Percentiles rank a stretch among this genome's conserved stretches.
phyloP scores from a whole-genome alignment of 2,888 invertebrate species.

The Nephrotoma flavescens region DNA sequence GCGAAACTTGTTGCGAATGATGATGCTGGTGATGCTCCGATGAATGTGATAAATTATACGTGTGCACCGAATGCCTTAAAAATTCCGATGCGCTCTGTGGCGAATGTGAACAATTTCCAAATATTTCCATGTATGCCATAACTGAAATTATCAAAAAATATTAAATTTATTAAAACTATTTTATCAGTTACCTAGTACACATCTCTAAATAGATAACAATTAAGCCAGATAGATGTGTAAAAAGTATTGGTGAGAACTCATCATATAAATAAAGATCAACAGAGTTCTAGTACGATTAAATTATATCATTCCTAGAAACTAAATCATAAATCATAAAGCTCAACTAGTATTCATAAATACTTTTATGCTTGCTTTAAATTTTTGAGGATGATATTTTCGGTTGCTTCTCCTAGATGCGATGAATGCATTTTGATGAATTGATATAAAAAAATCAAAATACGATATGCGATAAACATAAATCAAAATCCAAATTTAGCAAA shows the following conservation, averaged over 20 bases:
- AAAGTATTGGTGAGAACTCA: not conserved
- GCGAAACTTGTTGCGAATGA: constrained; percentile 12
- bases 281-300: not conserved
- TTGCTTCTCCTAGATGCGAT: not conserved
- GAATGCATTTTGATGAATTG: not conserved
- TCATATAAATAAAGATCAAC: not conserved
- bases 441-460: not conserved
- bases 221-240: not conserved
- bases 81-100: constrained; percentile 59
- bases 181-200: not conserved
- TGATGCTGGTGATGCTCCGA: constrained; percentile 25
- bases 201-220: not conserved
- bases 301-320: not conserved
- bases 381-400: not conserved
- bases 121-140: constrained; percentile 94
- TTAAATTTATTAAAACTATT: not conserved
- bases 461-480: not conserved
- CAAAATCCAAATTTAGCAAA: not conserved
- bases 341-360: not conserved
- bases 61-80: constrained; percentile 76
- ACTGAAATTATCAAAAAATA: constrained; percentile 40
- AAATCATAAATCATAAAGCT: not conserved
- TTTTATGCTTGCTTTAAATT: not conserved
- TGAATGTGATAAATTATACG: constrained; percentile 40
- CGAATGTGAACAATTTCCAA: constrained; percentile 74